Base-by-base conservation (phyloP, 1,140 invertebrate species). In the Rhizoglyphus robini region DNA sequence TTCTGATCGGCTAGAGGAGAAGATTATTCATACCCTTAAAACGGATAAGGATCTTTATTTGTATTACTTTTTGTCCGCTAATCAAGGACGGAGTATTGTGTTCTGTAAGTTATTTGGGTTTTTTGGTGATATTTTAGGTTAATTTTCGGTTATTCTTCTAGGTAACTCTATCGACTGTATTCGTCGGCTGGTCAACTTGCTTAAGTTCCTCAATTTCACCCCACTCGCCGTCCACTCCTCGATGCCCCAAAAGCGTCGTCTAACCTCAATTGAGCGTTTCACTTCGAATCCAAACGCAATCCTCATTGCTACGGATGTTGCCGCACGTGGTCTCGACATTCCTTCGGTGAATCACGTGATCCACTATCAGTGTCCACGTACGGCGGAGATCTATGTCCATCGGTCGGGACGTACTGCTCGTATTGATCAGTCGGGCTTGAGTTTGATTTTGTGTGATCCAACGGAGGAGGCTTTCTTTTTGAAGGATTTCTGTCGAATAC, bases 151-250 rank as follows among this genome's bases (percentile, higher is more conserved):
- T 71, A n/a, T n/a, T n/a, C n/a, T n/a, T n/a, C n/a, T n/a, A n/a
- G n/a, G n/a, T n/a, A 98, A 98, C 77, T 95, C 90, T 61, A 96
- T 97, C 66, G 88, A 90, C 63, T 92, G 90, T 76, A 88, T 97
- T 0, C 77, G 89, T 65, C 71, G 90, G 65, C 78, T 99, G 47
- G 81, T 86, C 0, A 88, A 86, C 63, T 75, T 99, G 23, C 85
- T 99, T 38, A 81, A 78, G 0, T 75, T 90, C 65, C 79, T 99
- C 2, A 78, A 87, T 61, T 86, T 85, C 72, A 79, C 82, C 58
- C 86, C 92, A 2, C 76, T 94, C 54, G 84, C 90, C 0, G 73
- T 99, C 0, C 94, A 99, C 78, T 90, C 95, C 0, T 88, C 84
- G 69, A 96, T 99, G 94, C 85, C 88, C 47, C 96, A 99, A 73